These are phyloP conservation scores for Nebria salina DNA, from an alignment of 2,888 invertebrate species.

Conservation along the genomic window DNA sequence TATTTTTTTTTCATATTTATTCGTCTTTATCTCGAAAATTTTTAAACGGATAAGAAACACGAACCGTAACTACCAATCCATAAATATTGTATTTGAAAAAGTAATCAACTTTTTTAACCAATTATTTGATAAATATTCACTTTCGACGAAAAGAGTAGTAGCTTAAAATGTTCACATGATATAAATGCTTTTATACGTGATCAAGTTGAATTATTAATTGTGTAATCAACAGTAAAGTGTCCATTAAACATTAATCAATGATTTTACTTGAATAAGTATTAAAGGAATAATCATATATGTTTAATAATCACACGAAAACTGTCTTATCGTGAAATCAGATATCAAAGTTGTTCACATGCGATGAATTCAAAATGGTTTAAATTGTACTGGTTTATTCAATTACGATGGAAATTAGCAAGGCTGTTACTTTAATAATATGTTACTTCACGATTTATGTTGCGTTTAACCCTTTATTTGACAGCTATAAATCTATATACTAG, in stretches of 20 bases:
- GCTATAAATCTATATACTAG: background rate
- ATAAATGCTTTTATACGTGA: too few relatives aligned
- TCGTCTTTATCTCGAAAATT: too few relatives aligned
- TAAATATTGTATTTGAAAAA: too few relatives aligned
- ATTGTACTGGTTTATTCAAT: background rate
- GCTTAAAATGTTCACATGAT: too few relatives aligned
- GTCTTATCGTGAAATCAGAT: constrained; percentile 5
- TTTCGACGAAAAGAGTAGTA: too few relatives aligned
- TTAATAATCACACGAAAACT: constrained; percentile 9
- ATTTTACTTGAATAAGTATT: background rate
- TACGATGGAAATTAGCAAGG: background rate
- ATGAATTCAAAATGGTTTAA: background rate
- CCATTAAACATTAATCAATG: background rate
- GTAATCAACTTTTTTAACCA: too few relatives aligned
- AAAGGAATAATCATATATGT: background rate
- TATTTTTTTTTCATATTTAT: too few relatives aligned
- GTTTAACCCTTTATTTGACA: constrained; percentile 1
- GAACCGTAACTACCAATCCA: too few relatives aligned
- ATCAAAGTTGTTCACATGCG: background rate
- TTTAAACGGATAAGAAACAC: too few relatives aligned
- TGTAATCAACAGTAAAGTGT: background rate
- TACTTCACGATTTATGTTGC: background rate
- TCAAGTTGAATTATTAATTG: too few relatives aligned
- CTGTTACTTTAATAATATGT: background rate
- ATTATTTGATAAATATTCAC: too few relatives aligned